Evolutionary conservation across 30 jellyfish, hydroid and myxozoan genomes (phyloP).

Genomic region (Turritopsis dohrnii): DNA sequence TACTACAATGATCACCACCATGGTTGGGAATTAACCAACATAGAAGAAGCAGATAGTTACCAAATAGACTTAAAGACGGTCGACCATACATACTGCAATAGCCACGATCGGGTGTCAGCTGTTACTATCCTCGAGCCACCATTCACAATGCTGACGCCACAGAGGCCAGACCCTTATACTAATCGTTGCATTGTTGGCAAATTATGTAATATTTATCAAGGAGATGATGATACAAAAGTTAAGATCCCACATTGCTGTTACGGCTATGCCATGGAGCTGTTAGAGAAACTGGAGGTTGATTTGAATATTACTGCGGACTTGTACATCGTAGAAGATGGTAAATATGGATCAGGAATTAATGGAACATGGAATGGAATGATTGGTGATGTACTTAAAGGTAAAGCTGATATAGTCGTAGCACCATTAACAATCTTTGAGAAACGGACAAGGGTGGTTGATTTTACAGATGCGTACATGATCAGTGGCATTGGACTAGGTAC

Average conservation of each 20-base stretch:
- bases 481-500: conserved; percentile 28
- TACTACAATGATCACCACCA: background rate
- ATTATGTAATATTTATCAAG: background rate
- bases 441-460: conserved; percentile 44
- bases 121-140: background rate
- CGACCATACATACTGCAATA: background rate
- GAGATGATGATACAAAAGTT: background rate
- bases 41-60: background rate
- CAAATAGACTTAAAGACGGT: background rate
- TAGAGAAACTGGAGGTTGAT: conserved; percentile 36
- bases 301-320: conserved; percentile 32
- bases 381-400: conserved; percentile 47
- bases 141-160: background rate
- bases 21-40: background rate
- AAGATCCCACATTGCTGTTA: conserved; percentile 36
- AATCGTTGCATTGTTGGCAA: background rate
- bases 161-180: background rate
- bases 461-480: conserved; percentile 36
- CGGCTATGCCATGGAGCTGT: conserved; percentile 49
- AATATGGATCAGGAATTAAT: conserved; percentile 32
- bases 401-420: conserved; percentile 51
- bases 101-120: background rate
- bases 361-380: conserved; percentile 64
- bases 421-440: conserved; percentile 39
- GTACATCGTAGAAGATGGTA: conserved; percentile 52